phyloP scores from a whole-genome alignment of 1,140 invertebrate genomes.

The Halictus rubicundus region DNA sequence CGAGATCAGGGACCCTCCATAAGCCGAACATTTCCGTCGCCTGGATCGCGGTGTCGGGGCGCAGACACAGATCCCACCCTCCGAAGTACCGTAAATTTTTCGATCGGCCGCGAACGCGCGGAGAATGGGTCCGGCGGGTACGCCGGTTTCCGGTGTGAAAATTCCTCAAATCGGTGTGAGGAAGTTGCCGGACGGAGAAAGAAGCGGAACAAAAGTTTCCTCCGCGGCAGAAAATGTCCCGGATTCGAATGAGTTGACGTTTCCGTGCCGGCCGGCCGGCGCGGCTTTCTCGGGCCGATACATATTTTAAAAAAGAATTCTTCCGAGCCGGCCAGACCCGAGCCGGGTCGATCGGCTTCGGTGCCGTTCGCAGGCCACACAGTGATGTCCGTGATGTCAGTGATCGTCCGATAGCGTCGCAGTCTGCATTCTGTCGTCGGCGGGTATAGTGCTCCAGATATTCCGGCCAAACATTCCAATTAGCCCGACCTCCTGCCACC shows the following conservation, averaged over 20 bases:
- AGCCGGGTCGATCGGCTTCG: slow-evolving; percentile 7
- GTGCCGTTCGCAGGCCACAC: slow-evolving; percentile 24
- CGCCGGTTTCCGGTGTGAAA: slow-evolving; percentile 1
- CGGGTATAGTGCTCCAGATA: slow-evolving; percentile 60
- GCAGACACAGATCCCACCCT: no score
- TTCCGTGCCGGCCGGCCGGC: neutral
- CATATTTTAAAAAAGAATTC: slow-evolving; percentile 13
- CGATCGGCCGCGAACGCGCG: neutral
- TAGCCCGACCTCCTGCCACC: slow-evolving; percentile 50
- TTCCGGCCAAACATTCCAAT: slow-evolving; percentile 66
- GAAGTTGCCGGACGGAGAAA: neutral
- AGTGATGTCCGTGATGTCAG: slow-evolving; percentile 2
- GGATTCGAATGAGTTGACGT: slow-evolving; percentile 23
- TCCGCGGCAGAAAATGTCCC: neutral
- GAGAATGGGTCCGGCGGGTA: neutral
- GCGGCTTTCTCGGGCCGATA: neutral
- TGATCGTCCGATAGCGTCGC: slow-evolving; percentile 12
- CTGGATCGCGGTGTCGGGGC: no score
- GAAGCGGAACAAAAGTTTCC: slow-evolving; percentile 30
- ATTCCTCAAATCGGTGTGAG: slow-evolving; percentile 24
- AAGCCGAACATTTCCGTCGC: slow-evolving; percentile 51
- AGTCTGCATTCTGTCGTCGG: slow-evolving; percentile 48
- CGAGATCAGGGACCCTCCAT: neutral
- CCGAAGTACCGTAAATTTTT: slow-evolving; percentile 3
- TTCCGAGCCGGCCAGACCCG: neutral